Evolutionary conservation across 92 coral and sea anemone genomes (phyloP).

Genomic region (Bergia puertoricense): DNA sequence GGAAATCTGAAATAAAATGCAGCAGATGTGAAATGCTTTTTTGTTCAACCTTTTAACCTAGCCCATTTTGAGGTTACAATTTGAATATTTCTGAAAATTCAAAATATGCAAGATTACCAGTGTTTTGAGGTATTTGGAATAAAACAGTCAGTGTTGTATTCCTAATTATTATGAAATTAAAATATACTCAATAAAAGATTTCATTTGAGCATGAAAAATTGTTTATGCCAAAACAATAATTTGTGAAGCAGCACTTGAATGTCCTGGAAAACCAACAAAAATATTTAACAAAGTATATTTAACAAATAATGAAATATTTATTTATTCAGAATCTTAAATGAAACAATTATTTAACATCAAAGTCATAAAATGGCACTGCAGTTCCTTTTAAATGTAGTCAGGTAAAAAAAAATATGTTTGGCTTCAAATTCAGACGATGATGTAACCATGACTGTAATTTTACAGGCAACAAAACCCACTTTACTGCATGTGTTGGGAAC

Average conservation of each 20-base stretch:
- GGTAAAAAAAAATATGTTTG: not conserved
- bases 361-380: not conserved
- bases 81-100: not conserved
- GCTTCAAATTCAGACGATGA: not conserved
- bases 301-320: not conserved
- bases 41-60: not conserved
- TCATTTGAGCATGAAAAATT: not conserved
- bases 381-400: not conserved
- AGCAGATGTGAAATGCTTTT: not conserved
- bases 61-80: conserved; percentile 12
- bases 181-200: not conserved
- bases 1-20: not conserved
- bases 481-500: not conserved
- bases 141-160: not conserved
- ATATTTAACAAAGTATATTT: not conserved
- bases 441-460: not conserved
- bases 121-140: not conserved
- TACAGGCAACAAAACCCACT: not conserved
- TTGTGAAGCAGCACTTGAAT: not conserved
- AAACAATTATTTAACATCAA: not conserved
- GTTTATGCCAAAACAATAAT: not conserved
- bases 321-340: not conserved
- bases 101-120: not conserved
- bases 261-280: not conserved
- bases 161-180: not conserved